phyloP scores from a whole-genome alignment of 2,888 invertebrate genomes.

The Myopa testacea region DNA sequence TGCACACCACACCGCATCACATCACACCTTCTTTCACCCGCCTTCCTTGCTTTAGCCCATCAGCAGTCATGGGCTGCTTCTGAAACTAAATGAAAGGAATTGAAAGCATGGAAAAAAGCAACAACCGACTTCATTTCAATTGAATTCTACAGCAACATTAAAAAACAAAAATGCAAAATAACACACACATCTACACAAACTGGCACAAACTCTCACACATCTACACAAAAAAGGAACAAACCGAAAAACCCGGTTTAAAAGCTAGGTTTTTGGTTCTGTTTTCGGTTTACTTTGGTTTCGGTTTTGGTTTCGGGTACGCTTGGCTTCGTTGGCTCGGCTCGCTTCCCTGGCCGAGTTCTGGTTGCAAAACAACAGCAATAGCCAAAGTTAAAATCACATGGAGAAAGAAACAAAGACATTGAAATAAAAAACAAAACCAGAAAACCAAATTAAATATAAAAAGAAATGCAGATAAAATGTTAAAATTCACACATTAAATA shows the following conservation, averaged over 20 bases:
- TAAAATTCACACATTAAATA: conserved; percentile 30
- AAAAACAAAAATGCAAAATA: conserved; percentile 28
- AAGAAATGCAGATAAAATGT: conserved; percentile 4
- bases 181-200: neutral
- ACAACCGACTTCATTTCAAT: conserved; percentile 47
- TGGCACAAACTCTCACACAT: neutral
- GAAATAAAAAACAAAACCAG: neutral
- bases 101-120: conserved; percentile 54
- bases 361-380: conserved; percentile 3
- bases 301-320: conserved; percentile 46
- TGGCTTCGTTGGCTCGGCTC: conserved; percentile 36
- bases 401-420: neutral
- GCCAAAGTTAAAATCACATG: conserved; percentile 27
- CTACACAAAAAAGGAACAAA: neutral
- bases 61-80: neutral
- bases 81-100: conserved; percentile 9
- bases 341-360: conserved; percentile 5
- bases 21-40: no score
- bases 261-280: conserved; percentile 35
- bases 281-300: conserved; percentile 47
- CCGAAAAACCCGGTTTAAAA: neutral
- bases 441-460: neutral
- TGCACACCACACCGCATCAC: neutral
- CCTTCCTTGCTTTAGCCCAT: no score
- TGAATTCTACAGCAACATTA: conserved; percentile 19